Evolutionary conservation across 2,113 vertebrate genomes (phyloP).

Genomic region (Leucosticte australis): DNA sequence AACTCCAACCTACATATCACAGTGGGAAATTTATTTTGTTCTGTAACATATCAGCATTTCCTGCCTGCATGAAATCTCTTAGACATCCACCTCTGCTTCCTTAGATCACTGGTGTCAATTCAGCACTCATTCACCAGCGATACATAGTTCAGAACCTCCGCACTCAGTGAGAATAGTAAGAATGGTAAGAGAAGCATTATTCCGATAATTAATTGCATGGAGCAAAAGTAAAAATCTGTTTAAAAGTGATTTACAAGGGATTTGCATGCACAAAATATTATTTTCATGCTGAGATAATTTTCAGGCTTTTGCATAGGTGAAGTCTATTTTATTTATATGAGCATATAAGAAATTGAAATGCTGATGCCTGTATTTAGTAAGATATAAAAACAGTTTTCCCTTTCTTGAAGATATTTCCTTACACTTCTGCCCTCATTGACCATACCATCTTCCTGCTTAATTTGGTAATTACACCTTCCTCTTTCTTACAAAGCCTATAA

Average conservation of each 20-base stretch:
- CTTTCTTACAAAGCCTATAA: neutral
- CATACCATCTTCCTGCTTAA: neutral
- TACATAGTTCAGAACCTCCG: neutral
- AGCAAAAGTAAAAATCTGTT: neutral
- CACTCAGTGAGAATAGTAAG: neutral
- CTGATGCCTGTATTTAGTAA: neutral
- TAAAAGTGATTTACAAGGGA: neutral
- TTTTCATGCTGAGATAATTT: neutral
- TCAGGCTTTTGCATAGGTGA: neutral
- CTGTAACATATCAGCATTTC: neutral
- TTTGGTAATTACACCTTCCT: neutral
- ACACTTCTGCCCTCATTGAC: neutral
- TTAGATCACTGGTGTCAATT: neutral
- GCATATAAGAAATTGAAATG: neutral
- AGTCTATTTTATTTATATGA: neutral
- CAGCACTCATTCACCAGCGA: neutral
- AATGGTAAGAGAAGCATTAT: neutral
- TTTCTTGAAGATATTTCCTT: neutral
- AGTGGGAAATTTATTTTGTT: constrained; percentile 24
- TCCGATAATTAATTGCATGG: neutral
- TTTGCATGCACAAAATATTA: neutral
- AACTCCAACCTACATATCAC: neutral
- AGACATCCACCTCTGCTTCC: neutral
- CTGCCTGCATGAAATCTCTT: neutral
- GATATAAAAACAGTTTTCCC: neutral